These are phyloP conservation scores for Blomia tropicalis DNA, from an alignment of 2,888 invertebrate species.

Conservation along the genomic window DNA sequence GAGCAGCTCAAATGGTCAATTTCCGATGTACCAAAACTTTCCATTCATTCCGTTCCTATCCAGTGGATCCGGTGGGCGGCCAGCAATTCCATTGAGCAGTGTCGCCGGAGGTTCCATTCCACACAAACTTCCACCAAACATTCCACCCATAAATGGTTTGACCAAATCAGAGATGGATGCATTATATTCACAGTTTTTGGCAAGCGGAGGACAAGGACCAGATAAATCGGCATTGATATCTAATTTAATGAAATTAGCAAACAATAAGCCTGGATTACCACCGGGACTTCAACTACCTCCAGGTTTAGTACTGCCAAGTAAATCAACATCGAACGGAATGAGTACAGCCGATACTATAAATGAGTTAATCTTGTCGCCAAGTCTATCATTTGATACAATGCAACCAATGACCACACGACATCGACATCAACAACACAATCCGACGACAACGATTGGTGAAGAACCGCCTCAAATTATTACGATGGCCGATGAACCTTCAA, in stretches of 20 bases:
- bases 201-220: background rate
- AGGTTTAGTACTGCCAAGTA: background rate
- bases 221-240: background rate
- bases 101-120: too few relatives aligned
- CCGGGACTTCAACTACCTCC: constrained; percentile 5
- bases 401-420: constrained; percentile 6
- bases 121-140: background rate
- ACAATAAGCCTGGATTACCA: background rate
- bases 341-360: too few relatives aligned
- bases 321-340: background rate
- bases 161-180: constrained; percentile 17
- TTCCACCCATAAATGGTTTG: constrained; percentile 2
- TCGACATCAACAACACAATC: background rate
- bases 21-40: background rate
- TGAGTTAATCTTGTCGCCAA: background rate
- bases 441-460: background rate
- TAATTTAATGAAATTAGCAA: constrained; percentile 2
- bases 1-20: background rate
- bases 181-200: background rate
- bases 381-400: background rate
- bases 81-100: constrained; percentile 4
- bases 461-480: constrained; percentile 29
- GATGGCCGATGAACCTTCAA: constrained; percentile 26
- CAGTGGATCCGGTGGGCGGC: background rate
- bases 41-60: constrained; percentile 12